Evolutionary conservation across 2,113 vertebrate species (phyloP), one percentile per base, ranked within the genome.

Genomic region (Alethe castanea): DNA sequence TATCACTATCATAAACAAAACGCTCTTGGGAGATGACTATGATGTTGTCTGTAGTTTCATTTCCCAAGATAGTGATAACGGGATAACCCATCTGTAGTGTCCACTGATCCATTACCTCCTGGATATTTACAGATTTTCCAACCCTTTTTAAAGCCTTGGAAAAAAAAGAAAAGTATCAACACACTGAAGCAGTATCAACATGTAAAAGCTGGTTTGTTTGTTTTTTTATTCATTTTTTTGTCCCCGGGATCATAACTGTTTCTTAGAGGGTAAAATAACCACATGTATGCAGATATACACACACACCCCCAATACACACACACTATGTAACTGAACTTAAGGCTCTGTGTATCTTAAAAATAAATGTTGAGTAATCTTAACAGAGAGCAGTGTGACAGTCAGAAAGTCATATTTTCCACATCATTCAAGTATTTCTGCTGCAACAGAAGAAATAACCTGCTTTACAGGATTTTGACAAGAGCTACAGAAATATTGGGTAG

Each of bases 21-120:
- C 98, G 99, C 66, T 99, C 98, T 93, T 99, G 99, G 84, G 86
- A 98, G 97, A 99, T 98, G 64, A 97, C 97, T 97, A 99, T 97
- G 92, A 97, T 96, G 88, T 97, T 93, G 90, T 98, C 98, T 36
- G 98, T 95, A 82, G 98, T 98, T 96, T 98, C 98, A 96, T 99
- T 99, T 98, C 98, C 98, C 96, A 98, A 98, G 97, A 99, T 98
- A 95, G 99, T 99, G 77, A 99, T 98, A 64, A 99, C 98, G 22
- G 99, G 99, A 95, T 99, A 99, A 38, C 99, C 99, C 99, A 99
- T 99, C 92, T 99, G 99, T 26, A 99, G 98, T 26, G 99, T 99
- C 99, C 99, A 99, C 67, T 98, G 98, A 97, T 99, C 99, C 99
- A 99, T 99, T 87, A 99, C 99, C 95, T 98, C 98, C 57, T 98